These are phyloP conservation scores for Gasterosteus nipponicus DNA, from an alignment of 2,113 vertebrate genomes.

Conservation along the genomic window DNA sequence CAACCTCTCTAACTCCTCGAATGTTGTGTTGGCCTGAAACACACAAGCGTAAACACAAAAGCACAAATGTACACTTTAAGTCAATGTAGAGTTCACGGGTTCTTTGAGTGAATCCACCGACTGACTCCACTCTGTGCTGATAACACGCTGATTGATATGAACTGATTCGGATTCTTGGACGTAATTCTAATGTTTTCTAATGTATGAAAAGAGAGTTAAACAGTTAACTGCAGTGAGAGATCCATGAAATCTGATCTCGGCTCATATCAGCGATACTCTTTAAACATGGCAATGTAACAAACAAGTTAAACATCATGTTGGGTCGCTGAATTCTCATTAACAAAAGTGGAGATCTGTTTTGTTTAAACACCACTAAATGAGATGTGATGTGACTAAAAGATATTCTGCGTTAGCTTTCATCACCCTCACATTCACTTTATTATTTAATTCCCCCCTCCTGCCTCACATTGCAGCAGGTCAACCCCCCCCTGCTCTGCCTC, in stretches of 20 bases:
- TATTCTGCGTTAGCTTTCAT: slow-evolving; percentile 1
- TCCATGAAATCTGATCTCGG: neutral
- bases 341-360: slow-evolving; percentile 17
- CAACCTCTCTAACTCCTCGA: slow-evolving; percentile 90
- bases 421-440: slow-evolving; percentile 41
- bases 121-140: neutral
- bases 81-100: slow-evolving; percentile 1
- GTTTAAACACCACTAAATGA: slow-evolving; percentile 7
- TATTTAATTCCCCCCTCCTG: slow-evolving; percentile 32
- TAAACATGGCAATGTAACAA: neutral
- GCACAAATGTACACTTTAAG: neutral
- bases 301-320: slow-evolving; percentile 1
- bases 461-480: slow-evolving; percentile 8
- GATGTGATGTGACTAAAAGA: slow-evolving; percentile 12
- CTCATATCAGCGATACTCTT: neutral
- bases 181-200: neutral
- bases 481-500: slow-evolving; percentile 9
- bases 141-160: neutral
- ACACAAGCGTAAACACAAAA: neutral
- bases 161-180: neutral
- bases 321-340: neutral
- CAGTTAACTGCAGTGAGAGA: neutral
- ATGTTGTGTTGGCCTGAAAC: slow-evolving; percentile 92
- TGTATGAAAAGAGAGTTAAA: neutral
- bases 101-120: neutral